Percentiles rank a stretch among this genome's conserved stretches.
Conservation (phyloP, 2,797 vertebrate genomes). For the Naso thynnoides region DNA sequence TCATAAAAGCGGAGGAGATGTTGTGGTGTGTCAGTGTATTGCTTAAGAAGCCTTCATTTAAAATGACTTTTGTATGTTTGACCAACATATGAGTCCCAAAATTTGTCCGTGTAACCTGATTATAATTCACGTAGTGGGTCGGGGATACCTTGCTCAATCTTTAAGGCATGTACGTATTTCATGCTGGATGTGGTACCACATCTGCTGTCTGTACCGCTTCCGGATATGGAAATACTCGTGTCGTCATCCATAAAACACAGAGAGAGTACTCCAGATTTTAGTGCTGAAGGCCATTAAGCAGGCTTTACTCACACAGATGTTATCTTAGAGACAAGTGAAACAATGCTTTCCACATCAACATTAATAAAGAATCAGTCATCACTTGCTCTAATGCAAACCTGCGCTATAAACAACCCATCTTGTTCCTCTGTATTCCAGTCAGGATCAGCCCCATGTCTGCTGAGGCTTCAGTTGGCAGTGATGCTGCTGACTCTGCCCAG, state of each 20-base stretch:
- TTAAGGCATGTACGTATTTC: not conserved
- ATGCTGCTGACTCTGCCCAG: slow-evolving; percentile 76
- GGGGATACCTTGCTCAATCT: not conserved
- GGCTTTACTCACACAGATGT: not conserved
- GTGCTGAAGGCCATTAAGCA: not conserved
- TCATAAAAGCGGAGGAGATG: not conserved
- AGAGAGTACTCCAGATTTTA: not conserved
- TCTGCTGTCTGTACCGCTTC: not conserved
- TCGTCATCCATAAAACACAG: not conserved
- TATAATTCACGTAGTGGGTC: not conserved
- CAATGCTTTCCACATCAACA: not conserved
- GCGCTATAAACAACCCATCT: not conserved
- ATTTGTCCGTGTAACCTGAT: not conserved
- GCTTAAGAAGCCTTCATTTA: no score
- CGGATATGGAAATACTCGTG: not conserved
- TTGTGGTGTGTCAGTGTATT: not conserved
- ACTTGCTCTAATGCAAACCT: not conserved
- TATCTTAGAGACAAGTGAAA: not conserved
- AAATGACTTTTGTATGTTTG: no score
- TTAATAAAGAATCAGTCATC: not conserved
- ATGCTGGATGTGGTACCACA: not conserved
- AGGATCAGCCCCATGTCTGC: slow-evolving; percentile 85
- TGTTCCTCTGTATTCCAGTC: slow-evolving; percentile 54
- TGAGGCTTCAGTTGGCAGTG: slow-evolving; percentile 84
- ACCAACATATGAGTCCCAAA: no score